phyloP scores from a whole-genome alignment of 2,113 vertebrate genomes.

The Nothoprocta perdicaria region DNA sequence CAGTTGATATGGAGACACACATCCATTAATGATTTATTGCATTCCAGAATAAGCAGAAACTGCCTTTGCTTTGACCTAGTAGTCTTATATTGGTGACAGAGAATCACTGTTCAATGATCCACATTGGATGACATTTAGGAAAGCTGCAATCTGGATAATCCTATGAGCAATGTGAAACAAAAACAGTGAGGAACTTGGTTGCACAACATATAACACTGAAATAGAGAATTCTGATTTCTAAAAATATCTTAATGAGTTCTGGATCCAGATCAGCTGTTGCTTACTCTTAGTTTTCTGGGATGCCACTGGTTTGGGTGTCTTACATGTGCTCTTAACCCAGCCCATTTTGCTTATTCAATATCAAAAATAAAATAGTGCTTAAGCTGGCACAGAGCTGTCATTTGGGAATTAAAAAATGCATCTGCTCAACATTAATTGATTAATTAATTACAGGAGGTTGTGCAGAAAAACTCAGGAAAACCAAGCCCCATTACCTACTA shows the following conservation, averaged over 20 bases:
- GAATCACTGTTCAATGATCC: neutral
- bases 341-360: neutral
- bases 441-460: neutral
- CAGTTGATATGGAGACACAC: neutral
- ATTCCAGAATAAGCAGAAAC: neutral
- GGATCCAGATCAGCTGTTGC: neutral
- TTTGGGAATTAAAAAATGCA: neutral
- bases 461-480: neutral
- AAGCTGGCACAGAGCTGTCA: neutral
- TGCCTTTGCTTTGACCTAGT: neutral
- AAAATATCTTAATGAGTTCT: neutral
- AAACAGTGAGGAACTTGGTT: neutral
- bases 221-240: constrained; percentile 9
- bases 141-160: neutral
- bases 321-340: neutral
- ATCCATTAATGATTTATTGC: neutral
- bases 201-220: neutral
- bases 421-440: neutral
- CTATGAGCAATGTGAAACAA: neutral
- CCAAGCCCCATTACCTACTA: neutral
- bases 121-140: rapidly evolving
- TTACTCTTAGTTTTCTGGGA: neutral
- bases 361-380: neutral
- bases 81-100: neutral
- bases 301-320: neutral